These are phyloP conservation scores for Achatina immaculata DNA, from an alignment of 1,140 invertebrate genomes.

Conservation along the genomic window DNA sequence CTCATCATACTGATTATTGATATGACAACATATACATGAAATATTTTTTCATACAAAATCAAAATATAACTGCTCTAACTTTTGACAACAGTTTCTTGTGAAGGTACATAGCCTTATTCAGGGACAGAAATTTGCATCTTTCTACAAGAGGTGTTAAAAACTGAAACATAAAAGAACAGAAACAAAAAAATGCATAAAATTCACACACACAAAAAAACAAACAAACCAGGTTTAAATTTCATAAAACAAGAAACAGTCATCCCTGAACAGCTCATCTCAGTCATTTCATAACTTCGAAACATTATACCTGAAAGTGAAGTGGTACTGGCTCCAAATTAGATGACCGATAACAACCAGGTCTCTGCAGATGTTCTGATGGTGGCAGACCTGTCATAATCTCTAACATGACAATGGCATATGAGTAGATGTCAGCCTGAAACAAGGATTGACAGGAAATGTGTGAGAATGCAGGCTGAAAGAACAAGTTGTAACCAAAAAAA, in stretches of 20 bases:
- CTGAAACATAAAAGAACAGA: too few relatives aligned
- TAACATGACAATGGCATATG: conserved; percentile 63
- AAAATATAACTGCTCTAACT: not conserved
- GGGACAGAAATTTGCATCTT: too few relatives aligned
- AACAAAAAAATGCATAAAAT: too few relatives aligned
- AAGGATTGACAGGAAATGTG: not conserved
- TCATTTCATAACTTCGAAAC: too few relatives aligned
- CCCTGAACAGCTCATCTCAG: too few relatives aligned
- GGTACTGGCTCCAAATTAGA: not conserved
- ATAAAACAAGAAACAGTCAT: too few relatives aligned
- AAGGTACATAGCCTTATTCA: too few relatives aligned
- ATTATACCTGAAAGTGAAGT: not conserved
- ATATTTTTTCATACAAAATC: not conserved
- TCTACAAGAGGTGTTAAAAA: too few relatives aligned
- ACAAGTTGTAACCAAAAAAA: too few relatives aligned
- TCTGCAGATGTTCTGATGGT: conserved; percentile 22
- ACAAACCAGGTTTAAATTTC: too few relatives aligned
- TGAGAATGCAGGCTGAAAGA: not conserved
- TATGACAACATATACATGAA: not conserved
- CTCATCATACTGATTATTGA: not conserved
- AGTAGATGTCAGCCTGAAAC: conserved; percentile 65
- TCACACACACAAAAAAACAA: too few relatives aligned
- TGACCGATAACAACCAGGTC: not conserved
- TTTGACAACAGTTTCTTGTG: too few relatives aligned
- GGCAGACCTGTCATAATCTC: conserved; percentile 59